Evolutionary conservation across 2,888 invertebrate genomes (phyloP).

Genomic region (Mesorhabditis belari): DNA sequence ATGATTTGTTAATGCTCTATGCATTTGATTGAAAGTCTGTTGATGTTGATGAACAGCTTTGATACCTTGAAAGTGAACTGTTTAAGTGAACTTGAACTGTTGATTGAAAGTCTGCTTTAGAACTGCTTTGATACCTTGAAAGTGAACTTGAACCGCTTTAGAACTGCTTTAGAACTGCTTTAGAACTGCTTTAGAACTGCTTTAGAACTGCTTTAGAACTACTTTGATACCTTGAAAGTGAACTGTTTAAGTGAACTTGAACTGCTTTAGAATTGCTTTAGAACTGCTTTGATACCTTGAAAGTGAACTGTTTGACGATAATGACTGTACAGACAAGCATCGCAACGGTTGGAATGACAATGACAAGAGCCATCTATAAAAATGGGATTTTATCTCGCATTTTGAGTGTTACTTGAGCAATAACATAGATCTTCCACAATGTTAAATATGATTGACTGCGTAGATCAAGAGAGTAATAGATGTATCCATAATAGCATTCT

Average conservation of each 20-base stretch:
- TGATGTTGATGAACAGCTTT: not conserved
- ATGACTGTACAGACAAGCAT: constrained; percentile 45
- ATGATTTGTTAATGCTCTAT: not conserved
- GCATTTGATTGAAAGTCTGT: not conserved
- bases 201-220: too few relatives aligned
- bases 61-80: constrained; percentile 41
- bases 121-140: constrained; percentile 5
- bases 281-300: constrained; percentile 25
- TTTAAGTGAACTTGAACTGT: constrained; percentile 7
- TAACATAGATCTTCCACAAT: not conserved
- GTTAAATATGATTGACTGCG: not conserved
- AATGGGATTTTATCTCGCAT: not conserved
- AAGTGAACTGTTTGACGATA: constrained; percentile 38
- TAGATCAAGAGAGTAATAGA: not conserved
- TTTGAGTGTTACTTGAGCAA: not conserved
- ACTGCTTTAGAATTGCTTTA: too few relatives aligned
- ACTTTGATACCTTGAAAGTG: too few relatives aligned
- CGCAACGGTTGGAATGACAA: constrained; percentile 42
- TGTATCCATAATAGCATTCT: not conserved
- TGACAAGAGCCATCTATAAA: constrained; percentile 33
- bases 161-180: too few relatives aligned
- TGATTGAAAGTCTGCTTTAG: not conserved
- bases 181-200: too few relatives aligned
- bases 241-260: too few relatives aligned
- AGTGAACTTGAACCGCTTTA: constrained; percentile 13